Percentiles rank a stretch among this genome's conserved stretches.
These are phyloP conservation scores for Asarcornis scutulata DNA, from an alignment of 2,113 vertebrate genomes.

Conservation along the genomic window DNA sequence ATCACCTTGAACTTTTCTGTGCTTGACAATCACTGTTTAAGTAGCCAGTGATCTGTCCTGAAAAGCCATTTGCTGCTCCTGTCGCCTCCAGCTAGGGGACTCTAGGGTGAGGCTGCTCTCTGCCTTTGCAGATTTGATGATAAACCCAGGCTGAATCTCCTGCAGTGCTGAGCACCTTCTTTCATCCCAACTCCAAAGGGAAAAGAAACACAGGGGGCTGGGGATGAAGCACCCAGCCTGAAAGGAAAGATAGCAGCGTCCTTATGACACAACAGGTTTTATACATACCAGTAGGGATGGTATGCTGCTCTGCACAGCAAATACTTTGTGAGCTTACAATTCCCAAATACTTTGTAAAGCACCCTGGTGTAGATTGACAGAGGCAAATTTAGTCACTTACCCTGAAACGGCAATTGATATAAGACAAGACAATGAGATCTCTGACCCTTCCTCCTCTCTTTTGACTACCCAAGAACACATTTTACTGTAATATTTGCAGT, in stretches of 20 bases:
- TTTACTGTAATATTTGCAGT: background rate
- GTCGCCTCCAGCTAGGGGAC: background rate
- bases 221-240: background rate
- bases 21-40: background rate
- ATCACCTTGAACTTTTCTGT: background rate
- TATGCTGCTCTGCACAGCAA: background rate
- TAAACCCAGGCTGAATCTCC: background rate
- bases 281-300: background rate
- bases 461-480: background rate
- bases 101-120: background rate
- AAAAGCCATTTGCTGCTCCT: background rate
- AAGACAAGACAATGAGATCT: background rate
- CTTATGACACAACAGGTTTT: background rate
- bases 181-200: background rate
- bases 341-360: background rate
- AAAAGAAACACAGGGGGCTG: background rate
- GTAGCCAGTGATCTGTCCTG: background rate
- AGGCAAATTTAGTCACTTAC: background rate
- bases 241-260: background rate
- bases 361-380: background rate
- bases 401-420: background rate
- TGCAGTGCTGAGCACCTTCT: background rate
- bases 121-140: background rate
- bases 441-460: background rate
- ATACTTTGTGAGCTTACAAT: background rate